Percentiles rank a stretch among this genome's conserved stretches.
phyloP scores from a whole-genome alignment of 2,797 vertebrate genomes.

The Alcedo atthis region DNA sequence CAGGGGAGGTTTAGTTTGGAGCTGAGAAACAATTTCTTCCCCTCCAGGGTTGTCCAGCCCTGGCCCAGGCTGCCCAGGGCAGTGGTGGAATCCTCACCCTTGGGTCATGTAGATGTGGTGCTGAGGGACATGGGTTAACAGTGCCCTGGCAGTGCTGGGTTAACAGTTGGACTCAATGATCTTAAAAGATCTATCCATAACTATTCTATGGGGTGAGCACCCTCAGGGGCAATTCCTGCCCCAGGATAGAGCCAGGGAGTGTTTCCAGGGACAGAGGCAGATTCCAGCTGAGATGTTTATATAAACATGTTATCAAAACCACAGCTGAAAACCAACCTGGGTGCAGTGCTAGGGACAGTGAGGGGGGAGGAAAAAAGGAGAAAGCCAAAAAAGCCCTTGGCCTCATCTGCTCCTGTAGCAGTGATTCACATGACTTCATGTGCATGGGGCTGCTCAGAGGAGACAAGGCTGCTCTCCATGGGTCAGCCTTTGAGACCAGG shows the following conservation, averaged over 20 bases:
- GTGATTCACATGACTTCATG: neutral
- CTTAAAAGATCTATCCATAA: neutral
- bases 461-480: neutral
- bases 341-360: neutral
- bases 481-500: fast-evolving
- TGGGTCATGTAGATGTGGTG: neutral
- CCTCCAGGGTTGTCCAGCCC: neutral
- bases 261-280: neutral
- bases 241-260: neutral
- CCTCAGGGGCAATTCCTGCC: neutral
- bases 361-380: neutral
- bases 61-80: neutral
- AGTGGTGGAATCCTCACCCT: neutral
- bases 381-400: conserved; percentile 28
- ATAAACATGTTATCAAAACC: conserved; percentile 4
- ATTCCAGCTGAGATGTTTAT: conserved; percentile 6
- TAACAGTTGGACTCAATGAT: neutral
- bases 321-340: conserved; percentile 1
- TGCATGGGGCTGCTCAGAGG: neutral
- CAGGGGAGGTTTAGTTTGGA: neutral
- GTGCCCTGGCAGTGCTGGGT: neutral
- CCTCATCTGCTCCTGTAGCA: neutral
- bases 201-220: neutral
- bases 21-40: neutral
- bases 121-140: neutral